These are phyloP conservation scores for Dioctria rufipes DNA, from an alignment of 2,888 invertebrate species.

Conservation along the genomic window DNA sequence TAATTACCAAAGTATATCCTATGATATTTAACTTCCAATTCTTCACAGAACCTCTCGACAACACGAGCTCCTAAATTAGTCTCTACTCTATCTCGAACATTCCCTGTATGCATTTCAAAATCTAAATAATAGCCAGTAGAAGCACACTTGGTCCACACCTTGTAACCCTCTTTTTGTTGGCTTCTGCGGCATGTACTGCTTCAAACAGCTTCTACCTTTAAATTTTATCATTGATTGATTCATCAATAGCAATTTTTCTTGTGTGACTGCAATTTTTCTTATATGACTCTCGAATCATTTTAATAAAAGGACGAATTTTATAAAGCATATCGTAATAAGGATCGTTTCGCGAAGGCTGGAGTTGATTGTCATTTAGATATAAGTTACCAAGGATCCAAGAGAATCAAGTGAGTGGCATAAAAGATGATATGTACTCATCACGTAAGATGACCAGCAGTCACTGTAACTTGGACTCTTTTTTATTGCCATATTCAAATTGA, in stretches of 20 bases:
- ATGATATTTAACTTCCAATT: neutral
- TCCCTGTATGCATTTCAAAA: conserved; percentile 6
- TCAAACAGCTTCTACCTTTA: neutral
- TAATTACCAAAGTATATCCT: neutral
- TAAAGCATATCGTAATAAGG: no score
- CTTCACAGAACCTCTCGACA: no score
- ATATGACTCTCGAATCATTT: neutral
- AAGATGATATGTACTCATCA: no score
- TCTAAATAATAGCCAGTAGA: neutral
- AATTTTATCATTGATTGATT: neutral
- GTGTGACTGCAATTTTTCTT: neutral
- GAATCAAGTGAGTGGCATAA: no score
- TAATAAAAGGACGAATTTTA: no score
- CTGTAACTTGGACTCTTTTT: no score
- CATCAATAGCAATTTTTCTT: neutral
- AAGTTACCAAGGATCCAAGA: no score
- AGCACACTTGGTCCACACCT: neutral
- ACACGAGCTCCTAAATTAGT: neutral
- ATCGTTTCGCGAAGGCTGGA: no score
- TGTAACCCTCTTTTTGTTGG: neutral
- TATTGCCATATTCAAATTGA: no score
- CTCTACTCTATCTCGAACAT: neutral
- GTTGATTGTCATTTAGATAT: no score
- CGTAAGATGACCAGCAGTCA: no score
- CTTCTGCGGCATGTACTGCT: neutral